These are phyloP conservation scores for Polyommatus icarus DNA, from an alignment of 2,888 invertebrate species.

Conservation along the genomic window DNA sequence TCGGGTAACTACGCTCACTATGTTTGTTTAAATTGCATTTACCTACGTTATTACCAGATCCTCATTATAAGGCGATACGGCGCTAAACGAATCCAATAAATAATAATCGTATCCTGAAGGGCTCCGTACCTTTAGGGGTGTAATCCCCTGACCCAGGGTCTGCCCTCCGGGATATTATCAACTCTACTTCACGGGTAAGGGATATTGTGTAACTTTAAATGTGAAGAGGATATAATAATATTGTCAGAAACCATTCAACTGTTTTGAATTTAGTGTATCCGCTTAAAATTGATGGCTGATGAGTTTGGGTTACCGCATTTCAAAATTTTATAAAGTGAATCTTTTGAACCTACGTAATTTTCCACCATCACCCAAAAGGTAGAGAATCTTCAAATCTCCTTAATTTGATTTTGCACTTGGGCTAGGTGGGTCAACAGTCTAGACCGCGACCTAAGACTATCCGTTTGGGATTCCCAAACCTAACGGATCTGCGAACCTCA, in stretches of 20 bases:
- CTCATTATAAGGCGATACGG: background rate
- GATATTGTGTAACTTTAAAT: background rate
- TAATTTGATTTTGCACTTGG: too few species aligned
- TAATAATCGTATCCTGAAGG: conserved; percentile 20
- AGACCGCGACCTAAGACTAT: background rate
- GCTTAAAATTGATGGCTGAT: background rate
- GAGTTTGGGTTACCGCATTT: too few species aligned
- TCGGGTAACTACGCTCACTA: background rate
- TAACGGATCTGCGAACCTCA: background rate
- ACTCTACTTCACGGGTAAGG: background rate
- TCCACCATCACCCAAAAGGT: too few species aligned
- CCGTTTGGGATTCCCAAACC: background rate
- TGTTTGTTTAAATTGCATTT: background rate
- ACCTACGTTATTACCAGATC: background rate
- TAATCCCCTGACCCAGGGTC: background rate
- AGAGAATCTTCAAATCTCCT: too few species aligned
- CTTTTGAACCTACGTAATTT: background rate
- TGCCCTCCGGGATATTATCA: background rate
- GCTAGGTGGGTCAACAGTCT: too few species aligned
- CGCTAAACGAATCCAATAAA: conserved; percentile 12
- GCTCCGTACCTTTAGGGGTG: background rate
- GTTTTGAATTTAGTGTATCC: background rate
- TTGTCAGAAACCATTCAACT: background rate
- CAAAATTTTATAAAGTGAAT: background rate
- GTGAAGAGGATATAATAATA: background rate